phyloP scores from a whole-genome alignment of 2,888 invertebrate genomes.

The Tenthredo mesomela region DNA sequence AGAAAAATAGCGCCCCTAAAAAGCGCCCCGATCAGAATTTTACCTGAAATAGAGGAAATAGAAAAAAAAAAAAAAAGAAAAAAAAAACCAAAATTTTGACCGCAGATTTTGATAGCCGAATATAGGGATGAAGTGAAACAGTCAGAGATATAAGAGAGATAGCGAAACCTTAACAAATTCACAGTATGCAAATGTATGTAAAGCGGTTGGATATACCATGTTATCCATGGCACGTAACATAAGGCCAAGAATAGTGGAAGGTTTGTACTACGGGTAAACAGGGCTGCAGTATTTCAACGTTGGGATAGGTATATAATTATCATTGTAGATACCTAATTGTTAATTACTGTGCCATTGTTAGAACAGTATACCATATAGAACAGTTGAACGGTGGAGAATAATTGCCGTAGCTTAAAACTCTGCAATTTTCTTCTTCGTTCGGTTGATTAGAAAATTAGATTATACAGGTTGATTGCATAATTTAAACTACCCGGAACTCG shows the following conservation, averaged over 20 bases:
- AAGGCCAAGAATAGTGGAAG: constrained; percentile 27
- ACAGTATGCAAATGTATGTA: constrained; percentile 66
- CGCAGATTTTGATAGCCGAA: not conserved
- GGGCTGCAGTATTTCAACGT: constrained; percentile 41
- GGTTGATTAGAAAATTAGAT: constrained; percentile 47
- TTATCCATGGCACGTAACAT: constrained; percentile 35
- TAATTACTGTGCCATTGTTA: constrained; percentile 76
- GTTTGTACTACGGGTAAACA: constrained; percentile 41
- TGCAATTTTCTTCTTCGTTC: constrained; percentile 45
- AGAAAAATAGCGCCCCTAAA: not conserved
- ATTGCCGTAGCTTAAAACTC: constrained; percentile 44
- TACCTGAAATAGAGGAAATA: too few species aligned
- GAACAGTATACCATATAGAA: not conserved
- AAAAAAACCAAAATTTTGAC: not conserved
- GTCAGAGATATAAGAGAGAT: constrained; percentile 53
- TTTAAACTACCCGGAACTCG: not conserved
- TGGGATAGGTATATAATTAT: constrained; percentile 70
- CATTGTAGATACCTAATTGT: constrained; percentile 73
- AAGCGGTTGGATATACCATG: constrained; percentile 55
- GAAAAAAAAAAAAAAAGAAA: too few species aligned
- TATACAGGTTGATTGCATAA: constrained; percentile 39
- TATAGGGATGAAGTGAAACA: constrained; percentile 42
- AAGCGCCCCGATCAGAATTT: not conserved
- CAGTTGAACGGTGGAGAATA: constrained; percentile 17
- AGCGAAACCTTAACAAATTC: constrained; percentile 40